Evolutionary conservation across 2,113 vertebrate genomes (phyloP), one percentile per base, ranked within the genome.

Genomic region (Anser cygnoides): DNA sequence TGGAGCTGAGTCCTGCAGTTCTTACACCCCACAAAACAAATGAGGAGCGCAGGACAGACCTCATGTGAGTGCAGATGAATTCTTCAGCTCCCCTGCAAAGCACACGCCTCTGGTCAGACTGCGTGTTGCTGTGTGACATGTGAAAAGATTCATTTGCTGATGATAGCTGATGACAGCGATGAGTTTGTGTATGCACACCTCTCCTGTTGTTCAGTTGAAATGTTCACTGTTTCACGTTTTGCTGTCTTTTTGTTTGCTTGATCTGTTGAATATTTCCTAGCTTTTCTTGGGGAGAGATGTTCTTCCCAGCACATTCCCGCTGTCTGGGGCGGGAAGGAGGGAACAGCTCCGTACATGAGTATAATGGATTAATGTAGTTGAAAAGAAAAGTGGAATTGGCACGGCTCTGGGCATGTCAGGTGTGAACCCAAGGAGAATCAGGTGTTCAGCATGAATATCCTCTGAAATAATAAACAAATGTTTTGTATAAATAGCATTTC

Each of bases 401-500:
- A 25, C 4, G 11, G 19, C 46, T 94, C 7, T 23, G 59, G 35
- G 6, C 80, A 6, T 26, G 21, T 84, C 68, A 26, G 70, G 22
- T 80, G 52, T 21, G 76, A 84, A 78, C 41, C 41, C 29, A 54
- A 81, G 65, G 79, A 84, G 35, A 87, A 86, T 72, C 68, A 89
- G 68, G 73, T 95, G 68, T 77, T 93, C 63, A 68, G 71, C 14
- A 16, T 49, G 55, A 57, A 65, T 90, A 67, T 39, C 26, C 46
- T 80, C 63, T 94, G 82, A 94, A 93, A 72, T 92, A 43, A 83
- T 66, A 71, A 93, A 59, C 29, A 82, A 77, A 46, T 86, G 46
- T 83, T 96, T 90, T 93, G 46, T 93, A 37, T 92, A 94, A 95
- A 84, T 87, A 89, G 25, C 20, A 66, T 84, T 33, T 89, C 33